These are phyloP conservation scores for Lymantria monacha DNA, from an alignment of 2,888 invertebrate species.

Conservation along the genomic window DNA sequence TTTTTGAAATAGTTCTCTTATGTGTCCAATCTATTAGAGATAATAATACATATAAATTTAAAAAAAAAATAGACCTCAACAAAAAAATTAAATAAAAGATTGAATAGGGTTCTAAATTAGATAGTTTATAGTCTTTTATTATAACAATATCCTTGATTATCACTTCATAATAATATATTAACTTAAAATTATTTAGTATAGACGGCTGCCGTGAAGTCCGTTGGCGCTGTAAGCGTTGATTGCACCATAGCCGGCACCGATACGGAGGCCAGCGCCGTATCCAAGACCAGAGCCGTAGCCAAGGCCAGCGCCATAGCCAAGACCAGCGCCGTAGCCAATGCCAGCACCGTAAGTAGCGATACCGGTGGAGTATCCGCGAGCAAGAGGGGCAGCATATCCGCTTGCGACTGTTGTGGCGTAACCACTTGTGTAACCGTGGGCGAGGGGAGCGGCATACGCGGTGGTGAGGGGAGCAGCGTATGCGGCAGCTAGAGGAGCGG, in stretches of 20 bases:
- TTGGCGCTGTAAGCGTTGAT: slow-evolving; percentile 45
- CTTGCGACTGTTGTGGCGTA: slow-evolving; percentile 15
- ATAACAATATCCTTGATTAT: too few relatives aligned
- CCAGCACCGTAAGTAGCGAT: slow-evolving; percentile 36
- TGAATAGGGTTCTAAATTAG: not conserved
- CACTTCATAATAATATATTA: not conserved
- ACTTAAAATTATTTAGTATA: not conserved
- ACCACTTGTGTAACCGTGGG: slow-evolving; percentile 34
- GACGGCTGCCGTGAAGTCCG: not conserved
- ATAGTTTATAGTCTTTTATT: slow-evolving; percentile 5
- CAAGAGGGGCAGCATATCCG: slow-evolving; percentile 27
- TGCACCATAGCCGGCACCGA: slow-evolving; percentile 24
- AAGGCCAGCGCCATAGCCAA: slow-evolving; percentile 37
- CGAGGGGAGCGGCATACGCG: slow-evolving; percentile 47
- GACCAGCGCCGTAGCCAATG: slow-evolving; percentile 65
- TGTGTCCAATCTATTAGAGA: too few relatives aligned
- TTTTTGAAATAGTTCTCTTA: too few relatives aligned
- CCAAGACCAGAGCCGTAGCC: slow-evolving; percentile 1
- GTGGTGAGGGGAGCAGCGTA: slow-evolving; percentile 47
- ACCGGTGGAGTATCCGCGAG: slow-evolving; percentile 34
- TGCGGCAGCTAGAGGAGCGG: slow-evolving; percentile 46
- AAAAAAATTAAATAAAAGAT: too few relatives aligned
- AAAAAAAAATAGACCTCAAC: too few relatives aligned
- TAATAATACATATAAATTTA: too few relatives aligned
- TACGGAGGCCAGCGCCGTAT: not conserved